Percentiles rank a stretch among this genome's conserved stretches.
Evolutionary conservation across 2,888 invertebrate species (phyloP).

Genomic region (Phortica okadai): DNA sequence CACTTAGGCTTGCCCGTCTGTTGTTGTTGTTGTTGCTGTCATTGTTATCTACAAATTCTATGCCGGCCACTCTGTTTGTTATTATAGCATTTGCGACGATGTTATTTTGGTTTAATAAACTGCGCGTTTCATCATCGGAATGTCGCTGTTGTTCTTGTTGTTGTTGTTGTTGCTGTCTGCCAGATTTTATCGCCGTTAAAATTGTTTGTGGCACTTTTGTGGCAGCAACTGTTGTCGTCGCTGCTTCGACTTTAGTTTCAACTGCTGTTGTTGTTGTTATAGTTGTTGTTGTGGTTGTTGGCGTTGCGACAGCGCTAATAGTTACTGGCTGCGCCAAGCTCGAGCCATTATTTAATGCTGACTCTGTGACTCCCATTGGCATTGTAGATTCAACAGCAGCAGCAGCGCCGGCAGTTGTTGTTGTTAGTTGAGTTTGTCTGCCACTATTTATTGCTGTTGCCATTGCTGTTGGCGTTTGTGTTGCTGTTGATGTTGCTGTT

Average conservation of each 20-base stretch:
- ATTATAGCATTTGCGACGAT: constrained; percentile 8
- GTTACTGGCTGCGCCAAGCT: constrained; percentile 6
- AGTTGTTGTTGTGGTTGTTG: constrained; percentile 44
- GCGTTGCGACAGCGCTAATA: constrained; percentile 36
- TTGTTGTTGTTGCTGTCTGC: constrained; percentile 40
- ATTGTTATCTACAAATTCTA: constrained; percentile 45
- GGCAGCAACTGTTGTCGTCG: constrained; percentile 51
- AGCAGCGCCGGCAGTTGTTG: neutral
- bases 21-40: constrained; percentile 40
- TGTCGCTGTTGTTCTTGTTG: constrained; percentile 29
- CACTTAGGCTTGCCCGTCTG: constrained; percentile 45
- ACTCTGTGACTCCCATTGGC: neutral
- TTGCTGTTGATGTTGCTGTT: constrained; percentile 39
- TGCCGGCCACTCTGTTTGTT: constrained; percentile 16
- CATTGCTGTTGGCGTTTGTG: neutral
- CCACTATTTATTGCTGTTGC: constrained; percentile 3
- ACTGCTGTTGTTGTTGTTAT: constrained; percentile 39
- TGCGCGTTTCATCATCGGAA: constrained; percentile 45
- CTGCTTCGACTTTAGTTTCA: constrained; percentile 38
- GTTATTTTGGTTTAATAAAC: constrained; percentile 57
- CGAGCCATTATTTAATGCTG: constrained; percentile 26
- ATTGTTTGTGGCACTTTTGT: constrained; percentile 56
- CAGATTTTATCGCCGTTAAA: constrained; percentile 51
- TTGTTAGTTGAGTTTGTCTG: constrained; percentile 7
- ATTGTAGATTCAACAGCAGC: neutral